Conservation (phyloP, 2,113 vertebrate species). For the Gnathonemus echidnorhynchus region DNA sequence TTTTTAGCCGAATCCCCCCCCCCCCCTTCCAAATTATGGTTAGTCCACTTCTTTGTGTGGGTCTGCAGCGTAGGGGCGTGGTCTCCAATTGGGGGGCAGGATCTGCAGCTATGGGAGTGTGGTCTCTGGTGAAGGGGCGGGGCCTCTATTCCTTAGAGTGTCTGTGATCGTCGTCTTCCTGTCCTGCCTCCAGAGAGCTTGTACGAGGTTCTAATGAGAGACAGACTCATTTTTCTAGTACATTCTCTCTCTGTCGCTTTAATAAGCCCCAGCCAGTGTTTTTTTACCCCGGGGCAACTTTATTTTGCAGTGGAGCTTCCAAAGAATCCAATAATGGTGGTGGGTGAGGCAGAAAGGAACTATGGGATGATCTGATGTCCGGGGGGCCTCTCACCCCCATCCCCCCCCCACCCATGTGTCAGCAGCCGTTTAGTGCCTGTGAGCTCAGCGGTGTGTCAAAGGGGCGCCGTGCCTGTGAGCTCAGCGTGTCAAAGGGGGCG, state of each 20-base stretch:
- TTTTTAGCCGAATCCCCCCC: not conserved
- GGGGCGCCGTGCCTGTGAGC: no score
- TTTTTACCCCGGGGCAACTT: conserved; percentile 45
- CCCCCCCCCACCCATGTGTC: not conserved
- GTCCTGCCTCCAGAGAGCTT: not conserved
- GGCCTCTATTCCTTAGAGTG: not conserved
- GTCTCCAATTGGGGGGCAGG: not conserved
- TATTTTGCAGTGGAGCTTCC: conserved; percentile 51
- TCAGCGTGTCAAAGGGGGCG: no score
- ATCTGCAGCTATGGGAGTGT: not conserved
- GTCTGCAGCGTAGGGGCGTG: no score
- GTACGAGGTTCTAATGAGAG: not conserved
- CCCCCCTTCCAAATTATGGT: not conserved
- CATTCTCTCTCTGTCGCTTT: conserved; percentile 28
- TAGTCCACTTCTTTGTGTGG: not conserved
- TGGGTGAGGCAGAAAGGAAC: not conserved
- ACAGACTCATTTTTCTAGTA: conserved; percentile 5
- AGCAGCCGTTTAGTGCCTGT: not conserved
- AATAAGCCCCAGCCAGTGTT: conserved; percentile 35
- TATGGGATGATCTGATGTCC: not conserved
- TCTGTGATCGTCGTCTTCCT: not conserved
- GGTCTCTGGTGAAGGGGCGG: not conserved
- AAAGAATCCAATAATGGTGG: conserved; percentile 52
- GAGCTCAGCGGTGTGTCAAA: no score
- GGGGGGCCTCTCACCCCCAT: no score